Evolutionary conservation across 2,113 vertebrate genomes (phyloP), one percentile per base, ranked within the genome.

Genomic region (Hydropotes inermis): DNA sequence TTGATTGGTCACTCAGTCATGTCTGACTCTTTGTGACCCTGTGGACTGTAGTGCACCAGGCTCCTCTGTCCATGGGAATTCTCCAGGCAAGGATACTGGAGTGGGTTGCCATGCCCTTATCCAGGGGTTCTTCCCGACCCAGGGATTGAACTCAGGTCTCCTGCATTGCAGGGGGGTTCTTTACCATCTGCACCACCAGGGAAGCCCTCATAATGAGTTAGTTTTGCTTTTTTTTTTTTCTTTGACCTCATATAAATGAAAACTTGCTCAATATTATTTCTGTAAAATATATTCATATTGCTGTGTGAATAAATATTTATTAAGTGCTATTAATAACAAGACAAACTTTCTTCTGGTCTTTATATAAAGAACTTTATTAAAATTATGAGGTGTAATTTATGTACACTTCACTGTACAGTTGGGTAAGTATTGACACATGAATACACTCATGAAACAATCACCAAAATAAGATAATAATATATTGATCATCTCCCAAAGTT

Each of bases 1-100:
- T 2, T 70, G n/a, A 10, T 70, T 0, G 55, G 1, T 3, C 17
- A 1, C 43, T 47, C 25, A 47, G 10, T 52, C 9, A 7, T 21
- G n/a, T 36, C 64, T 0, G 0, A 70, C 17, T 70, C n/a, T 39
- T 39, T 70, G 5, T 19, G 12, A 12, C 67, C 67, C n/a, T 10
- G 12, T 39, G 19, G 10, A 70, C n/a, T 39, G 19, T 6, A 70
- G 19, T 19, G 17, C n/a, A 70, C n/a, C n/a, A 70, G n/a, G n/a
- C 9, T 70, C 5, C 19, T 70, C n/a, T 23, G 19, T 70, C 67
- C n/a, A 23, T 70, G 19, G 67, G 67, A 36, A 21, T 70, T 70
- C 67, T 70, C 67, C 5, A 23, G 67, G n/a, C 67, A 23, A 70
- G 67, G 36, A 70, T 39, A 39, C 67, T 12, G 10, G 10, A 70